Conservation (phyloP, 2,888 invertebrate genomes). For the Scrobipalpa atriplicella region DNA sequence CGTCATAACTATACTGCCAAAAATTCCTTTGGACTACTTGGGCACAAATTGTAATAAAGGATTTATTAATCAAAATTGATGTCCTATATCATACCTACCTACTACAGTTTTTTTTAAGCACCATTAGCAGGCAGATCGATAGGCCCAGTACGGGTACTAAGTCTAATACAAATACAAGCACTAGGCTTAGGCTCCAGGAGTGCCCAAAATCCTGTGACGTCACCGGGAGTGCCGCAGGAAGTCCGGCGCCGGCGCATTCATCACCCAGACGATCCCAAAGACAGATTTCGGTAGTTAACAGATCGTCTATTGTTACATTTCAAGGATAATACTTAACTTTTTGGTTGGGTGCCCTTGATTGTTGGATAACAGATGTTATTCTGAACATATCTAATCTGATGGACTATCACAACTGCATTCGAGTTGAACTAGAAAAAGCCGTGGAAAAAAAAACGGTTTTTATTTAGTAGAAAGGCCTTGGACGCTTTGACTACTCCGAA, state of each 20-base stretch:
- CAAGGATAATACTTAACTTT: neutral
- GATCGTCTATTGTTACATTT: neutral
- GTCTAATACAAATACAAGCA: neutral
- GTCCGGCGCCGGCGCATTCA: conserved; percentile 35
- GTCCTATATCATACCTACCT: too few relatives aligned
- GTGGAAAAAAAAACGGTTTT: too few relatives aligned
- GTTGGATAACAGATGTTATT: neutral
- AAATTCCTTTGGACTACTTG: too few relatives aligned
- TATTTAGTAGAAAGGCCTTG: too few relatives aligned
- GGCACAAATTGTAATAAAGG: too few relatives aligned
- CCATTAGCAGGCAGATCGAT: too few relatives aligned
- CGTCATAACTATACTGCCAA: too few relatives aligned
- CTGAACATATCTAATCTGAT: neutral
- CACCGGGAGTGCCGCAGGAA: conserved; percentile 36
- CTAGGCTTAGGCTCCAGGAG: neutral
- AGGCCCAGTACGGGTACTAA: neutral
- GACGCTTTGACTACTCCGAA: too few relatives aligned
- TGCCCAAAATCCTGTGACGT: conserved; percentile 30
- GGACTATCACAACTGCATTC: too few relatives aligned
- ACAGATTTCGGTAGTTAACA: conserved; percentile 19
- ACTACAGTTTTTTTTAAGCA: neutral
- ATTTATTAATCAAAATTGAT: too few relatives aligned
- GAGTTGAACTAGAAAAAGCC: too few relatives aligned
- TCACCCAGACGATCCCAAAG: conserved; percentile 27
- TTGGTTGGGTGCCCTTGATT: neutral